phyloP scores from a whole-genome alignment of 2,888 invertebrate species.

The Drosophila siamana region DNA sequence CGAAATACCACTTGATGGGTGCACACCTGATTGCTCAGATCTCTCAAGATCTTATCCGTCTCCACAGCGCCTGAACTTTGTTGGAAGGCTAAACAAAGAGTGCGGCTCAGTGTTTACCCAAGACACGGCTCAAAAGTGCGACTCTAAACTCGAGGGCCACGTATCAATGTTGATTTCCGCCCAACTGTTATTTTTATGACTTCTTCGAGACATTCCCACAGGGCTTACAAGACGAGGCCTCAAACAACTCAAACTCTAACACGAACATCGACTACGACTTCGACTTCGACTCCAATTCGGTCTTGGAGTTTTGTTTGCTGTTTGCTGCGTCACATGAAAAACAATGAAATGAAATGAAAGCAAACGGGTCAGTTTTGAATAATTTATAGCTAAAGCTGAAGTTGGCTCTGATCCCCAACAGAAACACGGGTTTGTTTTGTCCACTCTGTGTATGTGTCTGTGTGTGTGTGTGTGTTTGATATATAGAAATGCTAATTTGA shows the following conservation, averaged over 20 bases:
- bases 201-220: constrained; percentile 70
- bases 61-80: constrained; percentile 45
- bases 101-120: constrained; percentile 43
- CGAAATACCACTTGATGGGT: constrained; percentile 16
- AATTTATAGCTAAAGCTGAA: constrained; percentile 60
- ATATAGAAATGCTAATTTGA: constrained; percentile 65
- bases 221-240: constrained; percentile 33
- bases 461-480: constrained; percentile 22
- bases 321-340: constrained; percentile 67
- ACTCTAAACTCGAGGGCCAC: constrained; percentile 39
- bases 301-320: constrained; percentile 10
- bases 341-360: constrained; percentile 66
- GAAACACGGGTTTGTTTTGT: constrained; percentile 41
- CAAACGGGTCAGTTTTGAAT: constrained; percentile 68
- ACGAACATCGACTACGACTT: background rate
- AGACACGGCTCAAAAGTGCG: constrained; percentile 46
- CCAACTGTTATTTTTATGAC: constrained; percentile 75
- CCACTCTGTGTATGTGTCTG: constrained; percentile 48
- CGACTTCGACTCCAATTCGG: background rate
- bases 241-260: background rate
- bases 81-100: constrained; percentile 32
- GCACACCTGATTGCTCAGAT: constrained; percentile 40
- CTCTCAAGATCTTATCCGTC: constrained; percentile 38
- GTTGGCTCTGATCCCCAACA: constrained; percentile 22
- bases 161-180: constrained; percentile 76